phyloP scores from a whole-genome alignment of 2,888 invertebrate species.

The Mythimna albipuncta region DNA sequence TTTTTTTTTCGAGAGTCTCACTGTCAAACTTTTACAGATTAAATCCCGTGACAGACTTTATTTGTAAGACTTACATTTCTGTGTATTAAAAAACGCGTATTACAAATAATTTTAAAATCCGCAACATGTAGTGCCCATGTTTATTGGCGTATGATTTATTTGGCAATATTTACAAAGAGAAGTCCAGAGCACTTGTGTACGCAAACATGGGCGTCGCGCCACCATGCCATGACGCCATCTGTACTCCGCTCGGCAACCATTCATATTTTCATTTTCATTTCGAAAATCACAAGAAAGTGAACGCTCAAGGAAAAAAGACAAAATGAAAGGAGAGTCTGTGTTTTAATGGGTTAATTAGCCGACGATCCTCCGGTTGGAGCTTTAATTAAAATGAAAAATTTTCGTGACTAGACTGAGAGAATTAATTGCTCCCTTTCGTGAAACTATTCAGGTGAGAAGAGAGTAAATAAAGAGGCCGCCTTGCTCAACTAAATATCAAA shows the following conservation, averaged over 20 bases:
- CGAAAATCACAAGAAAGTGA: slow-evolving; percentile 86
- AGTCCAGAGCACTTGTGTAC: slow-evolving; percentile 54
- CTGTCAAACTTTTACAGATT: too few species aligned
- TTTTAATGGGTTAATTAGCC: slow-evolving; percentile 91
- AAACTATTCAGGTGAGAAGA: slow-evolving; percentile 88
- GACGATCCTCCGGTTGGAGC: slow-evolving; percentile 86
- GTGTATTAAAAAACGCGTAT: neutral
- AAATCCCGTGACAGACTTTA: neutral
- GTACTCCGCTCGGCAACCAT: slow-evolving; percentile 42
- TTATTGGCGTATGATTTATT: slow-evolving; percentile 54
- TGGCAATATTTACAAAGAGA: slow-evolving; percentile 53
- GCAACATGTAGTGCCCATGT: slow-evolving; percentile 28
- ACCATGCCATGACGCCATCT: slow-evolving; percentile 41
- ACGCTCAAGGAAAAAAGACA: slow-evolving; percentile 83
- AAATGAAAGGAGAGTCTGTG: slow-evolving; percentile 87
- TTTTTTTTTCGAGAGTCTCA: neutral
- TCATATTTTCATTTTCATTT: slow-evolving; percentile 77
- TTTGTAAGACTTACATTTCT: neutral
- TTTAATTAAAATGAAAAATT: slow-evolving; percentile 90
- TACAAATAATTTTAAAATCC: slow-evolving; percentile 17
- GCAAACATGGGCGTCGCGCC: slow-evolving; percentile 49
- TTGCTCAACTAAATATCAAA: slow-evolving; percentile 65
- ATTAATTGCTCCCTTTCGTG: slow-evolving; percentile 87
- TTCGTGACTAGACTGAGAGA: slow-evolving; percentile 88
- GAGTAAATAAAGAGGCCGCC: slow-evolving; percentile 77